Conservation (phyloP, 2,797 vertebrate species). For the Balearica regulorum region DNA sequence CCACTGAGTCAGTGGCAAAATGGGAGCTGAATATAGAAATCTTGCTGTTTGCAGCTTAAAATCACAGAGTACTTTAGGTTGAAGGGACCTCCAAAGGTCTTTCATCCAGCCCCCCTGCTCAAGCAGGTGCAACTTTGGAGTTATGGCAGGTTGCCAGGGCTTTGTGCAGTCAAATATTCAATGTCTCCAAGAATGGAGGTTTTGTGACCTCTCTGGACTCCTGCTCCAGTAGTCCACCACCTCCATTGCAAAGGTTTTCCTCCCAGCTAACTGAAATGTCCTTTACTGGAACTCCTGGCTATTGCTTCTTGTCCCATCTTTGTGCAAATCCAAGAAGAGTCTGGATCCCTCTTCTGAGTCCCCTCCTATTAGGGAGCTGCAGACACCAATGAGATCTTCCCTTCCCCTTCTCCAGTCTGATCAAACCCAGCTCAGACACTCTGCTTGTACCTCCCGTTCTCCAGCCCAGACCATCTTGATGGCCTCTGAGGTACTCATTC, state of each 20-base stretch:
- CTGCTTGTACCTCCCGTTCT: neutral
- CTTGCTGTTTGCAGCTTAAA: neutral
- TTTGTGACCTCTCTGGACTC: neutral
- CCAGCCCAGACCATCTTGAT: neutral
- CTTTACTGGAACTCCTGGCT: neutral
- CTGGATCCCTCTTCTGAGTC: neutral
- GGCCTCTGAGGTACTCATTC: neutral
- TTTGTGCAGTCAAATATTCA: neutral
- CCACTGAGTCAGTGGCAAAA: neutral
- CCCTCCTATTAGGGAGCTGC: neutral
- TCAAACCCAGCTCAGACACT: neutral
- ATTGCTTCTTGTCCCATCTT: neutral
- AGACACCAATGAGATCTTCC: neutral
- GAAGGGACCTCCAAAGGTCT: neutral
- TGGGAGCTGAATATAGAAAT: neutral
- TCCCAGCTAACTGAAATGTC: neutral
- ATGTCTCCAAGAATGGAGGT: neutral
- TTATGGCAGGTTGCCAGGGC: neutral
- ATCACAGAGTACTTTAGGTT: neutral
- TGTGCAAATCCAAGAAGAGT: neutral
- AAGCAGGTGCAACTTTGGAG: neutral
- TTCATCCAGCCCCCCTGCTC: accelerated
- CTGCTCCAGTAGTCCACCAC: neutral
- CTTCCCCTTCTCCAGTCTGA: neutral
- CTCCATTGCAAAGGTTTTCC: neutral